Conservation (phyloP, 2,797 vertebrate species). For the Scolopax rusticola region DNA sequence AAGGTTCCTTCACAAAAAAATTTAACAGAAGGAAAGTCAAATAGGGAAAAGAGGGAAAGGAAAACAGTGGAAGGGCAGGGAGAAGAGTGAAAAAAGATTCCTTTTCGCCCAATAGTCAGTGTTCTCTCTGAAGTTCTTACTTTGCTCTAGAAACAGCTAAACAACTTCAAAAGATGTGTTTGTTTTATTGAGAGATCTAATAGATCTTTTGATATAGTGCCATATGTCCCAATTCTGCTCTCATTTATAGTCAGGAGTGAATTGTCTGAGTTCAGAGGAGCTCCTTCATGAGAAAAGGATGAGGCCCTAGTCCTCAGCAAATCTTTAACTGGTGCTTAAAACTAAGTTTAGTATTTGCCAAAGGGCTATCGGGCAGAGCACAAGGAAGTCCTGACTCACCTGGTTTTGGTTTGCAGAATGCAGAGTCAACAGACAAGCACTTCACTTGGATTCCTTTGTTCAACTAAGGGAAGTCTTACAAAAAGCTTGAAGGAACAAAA, state of each 20-base stretch:
- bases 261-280: background rate
- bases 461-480: background rate
- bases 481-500: background rate
- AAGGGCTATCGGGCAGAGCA: conserved; percentile 12
- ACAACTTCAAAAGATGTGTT: conserved; percentile 48
- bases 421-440: background rate
- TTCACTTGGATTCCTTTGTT: background rate
- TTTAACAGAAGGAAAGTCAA: background rate
- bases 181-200: conserved; percentile 14
- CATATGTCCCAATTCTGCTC: background rate
- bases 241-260: background rate
- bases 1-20: background rate
- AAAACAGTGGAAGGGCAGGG: conserved; percentile 2
- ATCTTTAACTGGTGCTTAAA: background rate
- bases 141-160: conserved; percentile 52
- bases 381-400: background rate
- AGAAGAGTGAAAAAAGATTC: background rate
- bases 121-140: conserved; percentile 35
- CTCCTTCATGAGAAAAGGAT: background rate
- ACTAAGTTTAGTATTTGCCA: background rate
- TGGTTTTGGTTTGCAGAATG: background rate
- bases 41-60: background rate
- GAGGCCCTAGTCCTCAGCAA: background rate
- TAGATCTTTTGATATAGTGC: background rate
- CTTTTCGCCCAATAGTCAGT: background rate